Base-by-base conservation (phyloP, 2,113 vertebrate species). In the Phalacrocorax aristotelis region DNA sequence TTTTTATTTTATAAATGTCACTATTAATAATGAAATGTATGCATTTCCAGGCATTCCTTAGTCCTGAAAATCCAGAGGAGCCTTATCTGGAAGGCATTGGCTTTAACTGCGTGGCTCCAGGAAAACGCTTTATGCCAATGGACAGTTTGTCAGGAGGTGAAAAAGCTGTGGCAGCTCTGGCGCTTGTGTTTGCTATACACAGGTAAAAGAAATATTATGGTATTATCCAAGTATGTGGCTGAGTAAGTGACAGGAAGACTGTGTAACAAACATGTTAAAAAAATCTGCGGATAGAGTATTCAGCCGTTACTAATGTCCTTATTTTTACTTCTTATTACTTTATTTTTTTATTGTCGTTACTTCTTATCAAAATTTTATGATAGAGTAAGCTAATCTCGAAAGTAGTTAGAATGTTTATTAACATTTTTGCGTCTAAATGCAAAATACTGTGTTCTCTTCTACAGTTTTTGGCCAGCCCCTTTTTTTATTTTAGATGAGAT, bases 71-170 rank as follows among this genome's bases (percentile, higher is more conserved):
- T 91, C 98, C 99, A 15, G 99, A 99, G 42, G 99, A 99, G 81
- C 99, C 99, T 9, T 99, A 99, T 64, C 96, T 99, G 77, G 99
- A 98, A 16, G 99, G 99, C 61, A 99, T 99, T 79, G 98, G 97
- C 97, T 99, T 99, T 86, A 99, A 98, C 95, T 99, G 99, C 0
- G 98, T 99, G 92, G 99, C 99, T 22, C 99, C 99, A 0, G 99
- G 99, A 55, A 99, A 99, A 81, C 98, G 99, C 66, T 99, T 99
- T 85, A 99, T 99, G 99, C 98, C 99, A 6, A 99, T 99, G 99
- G 99, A 99, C 96, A 98, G 99, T 74, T 94, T 99, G 89, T 99
- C 99, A 1, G 99, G 99, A 60, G 99, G 99, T 80, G 99, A 99
- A 60, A 99, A 99, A 90, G 98, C 99, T 12, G 98, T 99, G 69